Evolutionary conservation across 2,113 vertebrate species (phyloP).

Genomic region (Glaucidium brasilianum): DNA sequence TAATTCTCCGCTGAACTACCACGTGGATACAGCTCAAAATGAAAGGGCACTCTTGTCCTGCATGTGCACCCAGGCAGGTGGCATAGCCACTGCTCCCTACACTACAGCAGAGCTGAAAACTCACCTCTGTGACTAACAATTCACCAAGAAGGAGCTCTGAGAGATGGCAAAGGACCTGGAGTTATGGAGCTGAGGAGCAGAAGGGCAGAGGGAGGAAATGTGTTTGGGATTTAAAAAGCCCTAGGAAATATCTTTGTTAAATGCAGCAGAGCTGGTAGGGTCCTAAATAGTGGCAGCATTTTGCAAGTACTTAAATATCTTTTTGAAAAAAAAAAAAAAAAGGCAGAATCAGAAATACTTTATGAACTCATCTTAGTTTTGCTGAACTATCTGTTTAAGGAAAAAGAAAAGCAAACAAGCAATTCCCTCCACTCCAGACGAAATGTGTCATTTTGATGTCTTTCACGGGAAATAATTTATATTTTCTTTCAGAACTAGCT

Average conservation of each 20-base stretch:
- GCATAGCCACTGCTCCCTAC: too few species aligned
- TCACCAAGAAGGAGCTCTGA: not conserved
- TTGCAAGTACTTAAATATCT: not conserved
- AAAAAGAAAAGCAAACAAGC: constrained; percentile 18
- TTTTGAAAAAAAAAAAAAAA: not conserved
- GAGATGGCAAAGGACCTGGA: not conserved
- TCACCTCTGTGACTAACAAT: not conserved
- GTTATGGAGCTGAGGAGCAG: not conserved
- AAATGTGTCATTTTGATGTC: not conserved
- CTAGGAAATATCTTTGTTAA: not conserved
- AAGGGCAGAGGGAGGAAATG: not conserved
- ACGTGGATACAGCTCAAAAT: not conserved
- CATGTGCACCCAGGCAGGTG: not conserved
- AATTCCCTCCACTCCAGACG: not conserved
- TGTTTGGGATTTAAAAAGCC: not conserved
- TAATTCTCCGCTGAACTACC: not conserved
- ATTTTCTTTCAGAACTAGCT: not conserved
- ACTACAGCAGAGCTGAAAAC: not conserved
- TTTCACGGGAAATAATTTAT: constrained; percentile 9
- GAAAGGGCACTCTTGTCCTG: not conserved
- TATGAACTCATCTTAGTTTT: constrained; percentile 13
- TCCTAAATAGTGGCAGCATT: not conserved
- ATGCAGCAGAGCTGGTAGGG: not conserved
- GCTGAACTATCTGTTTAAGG: constrained; percentile 9
- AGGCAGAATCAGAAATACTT: not conserved